Conservation (phyloP, 2,113 vertebrate species). For the Polyodon spathula region DNA sequence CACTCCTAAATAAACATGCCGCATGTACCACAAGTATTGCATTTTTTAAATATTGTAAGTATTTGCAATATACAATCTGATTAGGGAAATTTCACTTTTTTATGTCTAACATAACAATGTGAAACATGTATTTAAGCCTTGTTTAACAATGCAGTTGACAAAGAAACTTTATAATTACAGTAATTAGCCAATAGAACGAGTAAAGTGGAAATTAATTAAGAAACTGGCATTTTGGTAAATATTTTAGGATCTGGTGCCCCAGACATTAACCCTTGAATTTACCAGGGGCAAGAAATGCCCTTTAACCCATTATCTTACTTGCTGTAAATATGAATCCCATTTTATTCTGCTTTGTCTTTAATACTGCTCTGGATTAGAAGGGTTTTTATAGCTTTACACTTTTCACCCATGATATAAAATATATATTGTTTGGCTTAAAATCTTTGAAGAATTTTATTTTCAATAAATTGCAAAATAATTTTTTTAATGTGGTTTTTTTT, state of each 20-base stretch:
- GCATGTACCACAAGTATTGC: too few relatives aligned
- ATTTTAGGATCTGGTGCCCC: slow-evolving; percentile 16
- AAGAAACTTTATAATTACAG: too few relatives aligned
- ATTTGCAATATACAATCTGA: too few relatives aligned
- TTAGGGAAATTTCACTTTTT: too few relatives aligned
- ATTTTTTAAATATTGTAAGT: too few relatives aligned
- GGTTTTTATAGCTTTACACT: slow-evolving; percentile 15
- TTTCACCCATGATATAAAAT: not conserved
- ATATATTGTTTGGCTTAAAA: not conserved
- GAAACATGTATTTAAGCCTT: too few relatives aligned
- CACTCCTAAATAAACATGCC: too few relatives aligned
- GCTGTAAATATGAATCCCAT: slow-evolving; percentile 18
- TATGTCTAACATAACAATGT: too few relatives aligned
- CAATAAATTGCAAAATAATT: too few relatives aligned
- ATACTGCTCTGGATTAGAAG: slow-evolving; percentile 21
- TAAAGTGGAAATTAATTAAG: not conserved
- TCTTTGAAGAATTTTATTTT: too few relatives aligned
- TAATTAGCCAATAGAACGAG: slow-evolving; percentile 16
- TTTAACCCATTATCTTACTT: slow-evolving; percentile 18
- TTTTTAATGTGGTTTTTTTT: too few relatives aligned
- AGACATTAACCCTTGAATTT: slow-evolving; percentile 18
- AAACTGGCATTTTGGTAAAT: not conserved
- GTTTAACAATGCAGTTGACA: too few relatives aligned
- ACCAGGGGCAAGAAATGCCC: slow-evolving; percentile 14
- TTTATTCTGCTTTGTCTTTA: slow-evolving; percentile 31